These are phyloP conservation scores for Formicarius rufipectus DNA, from an alignment of 2,113 vertebrate species.

Conservation along the genomic window DNA sequence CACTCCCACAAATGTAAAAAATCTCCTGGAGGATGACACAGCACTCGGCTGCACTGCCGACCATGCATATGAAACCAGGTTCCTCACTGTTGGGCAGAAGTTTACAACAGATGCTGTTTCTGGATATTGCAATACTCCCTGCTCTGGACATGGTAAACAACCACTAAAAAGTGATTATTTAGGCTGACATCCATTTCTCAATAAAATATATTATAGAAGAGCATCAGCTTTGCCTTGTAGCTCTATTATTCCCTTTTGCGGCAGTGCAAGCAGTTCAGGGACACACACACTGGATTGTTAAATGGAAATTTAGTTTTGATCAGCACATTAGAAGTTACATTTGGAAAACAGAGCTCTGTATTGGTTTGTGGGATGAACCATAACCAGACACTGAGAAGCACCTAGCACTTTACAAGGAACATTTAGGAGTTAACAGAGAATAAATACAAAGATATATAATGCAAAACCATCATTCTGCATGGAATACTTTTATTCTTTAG, in stretches of 20 bases:
- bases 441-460: background rate
- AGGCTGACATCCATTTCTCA: background rate
- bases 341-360: background rate
- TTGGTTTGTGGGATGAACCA: background rate
- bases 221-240: background rate
- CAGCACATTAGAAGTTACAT: background rate
- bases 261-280: background rate
- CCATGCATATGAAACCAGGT: background rate
- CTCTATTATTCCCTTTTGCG: background rate
- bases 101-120: background rate
- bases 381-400: background rate
- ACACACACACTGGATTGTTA: background rate
- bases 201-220: background rate
- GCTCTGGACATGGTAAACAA: accelerated
- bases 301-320: background rate
- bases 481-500: background rate
- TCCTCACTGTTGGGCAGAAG: accelerated
- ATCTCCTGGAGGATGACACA: background rate
- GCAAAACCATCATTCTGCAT: background rate
- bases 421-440: background rate
- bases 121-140: background rate
- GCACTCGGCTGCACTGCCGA: accelerated
- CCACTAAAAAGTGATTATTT: background rate
- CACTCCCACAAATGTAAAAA: background rate
- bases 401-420: background rate